These are phyloP conservation scores for Megaleporinus macrocephalus DNA, from an alignment of 2,113 vertebrate genomes.

Conservation along the genomic window DNA sequence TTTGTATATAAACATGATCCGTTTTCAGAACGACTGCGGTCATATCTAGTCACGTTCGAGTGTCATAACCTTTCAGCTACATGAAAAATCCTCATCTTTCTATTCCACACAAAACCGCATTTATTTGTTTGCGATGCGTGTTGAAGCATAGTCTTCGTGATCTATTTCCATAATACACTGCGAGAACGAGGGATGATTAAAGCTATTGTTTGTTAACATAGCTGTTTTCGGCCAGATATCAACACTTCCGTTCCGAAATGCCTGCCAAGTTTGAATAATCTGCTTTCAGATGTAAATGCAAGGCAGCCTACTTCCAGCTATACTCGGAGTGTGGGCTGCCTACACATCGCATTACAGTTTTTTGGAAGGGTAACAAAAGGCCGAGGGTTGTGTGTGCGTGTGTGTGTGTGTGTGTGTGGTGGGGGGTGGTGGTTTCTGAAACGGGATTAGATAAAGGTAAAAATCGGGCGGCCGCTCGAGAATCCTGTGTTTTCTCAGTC, in stretches of 20 bases:
- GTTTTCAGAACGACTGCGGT: not conserved
- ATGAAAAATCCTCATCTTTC: not conserved
- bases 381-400: constrained; percentile 21
- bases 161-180: constrained; percentile 42
- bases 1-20: not conserved
- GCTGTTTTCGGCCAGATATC: constrained; percentile 52
- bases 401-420: constrained; percentile 25
- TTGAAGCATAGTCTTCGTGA: constrained; percentile 4
- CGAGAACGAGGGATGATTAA: constrained; percentile 37
- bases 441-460: constrained; percentile 77
- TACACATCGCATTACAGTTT: constrained; percentile 59
- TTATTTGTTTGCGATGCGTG: constrained; percentile 12
- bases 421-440: constrained; percentile 56
- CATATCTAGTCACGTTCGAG: not conserved
- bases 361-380: constrained; percentile 67
- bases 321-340: constrained; percentile 60
- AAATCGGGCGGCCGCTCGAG: constrained; percentile 57
- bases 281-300: constrained; percentile 76
- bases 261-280: constrained; percentile 69
- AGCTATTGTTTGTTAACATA: constrained; percentile 64
- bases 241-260: constrained; percentile 63
- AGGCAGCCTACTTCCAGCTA: constrained; percentile 57
- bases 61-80: constrained; percentile 26
- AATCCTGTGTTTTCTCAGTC: constrained; percentile 74
- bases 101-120: not conserved